Conservation (phyloP, 2,888 invertebrate species). For the Metellina segmentata region DNA sequence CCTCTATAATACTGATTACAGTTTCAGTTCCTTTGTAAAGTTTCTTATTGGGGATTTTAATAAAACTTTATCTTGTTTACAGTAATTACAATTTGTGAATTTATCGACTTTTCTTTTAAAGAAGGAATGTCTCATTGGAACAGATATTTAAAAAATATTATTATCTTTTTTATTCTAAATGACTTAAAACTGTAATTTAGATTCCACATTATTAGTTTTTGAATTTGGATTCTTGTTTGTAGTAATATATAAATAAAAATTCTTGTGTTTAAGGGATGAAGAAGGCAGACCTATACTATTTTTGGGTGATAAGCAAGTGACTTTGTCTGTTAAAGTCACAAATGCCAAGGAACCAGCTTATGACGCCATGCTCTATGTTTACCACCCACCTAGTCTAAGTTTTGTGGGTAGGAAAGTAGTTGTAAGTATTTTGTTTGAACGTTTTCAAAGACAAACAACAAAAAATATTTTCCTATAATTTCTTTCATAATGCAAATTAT, state of each 20-base stretch:
- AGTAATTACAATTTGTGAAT: no score
- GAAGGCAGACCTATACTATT: constrained; percentile 80
- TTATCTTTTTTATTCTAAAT: background rate
- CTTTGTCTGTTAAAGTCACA: constrained; percentile 88
- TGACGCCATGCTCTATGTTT: constrained; percentile 90
- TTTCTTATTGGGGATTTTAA: no score
- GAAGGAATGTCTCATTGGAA: background rate
- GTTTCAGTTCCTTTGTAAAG: no score
- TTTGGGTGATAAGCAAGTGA: constrained; percentile 89
- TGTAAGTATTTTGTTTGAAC: constrained; percentile 47
- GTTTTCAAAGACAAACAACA: background rate
- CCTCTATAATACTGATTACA: no score
- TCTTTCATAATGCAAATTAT: no score
- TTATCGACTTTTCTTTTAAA: no score
- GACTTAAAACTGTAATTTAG: background rate
- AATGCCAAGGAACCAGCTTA: constrained; percentile 94
- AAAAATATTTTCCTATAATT: background rate
- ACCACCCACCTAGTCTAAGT: constrained; percentile 88
- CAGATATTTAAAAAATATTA: constrained; percentile 1
- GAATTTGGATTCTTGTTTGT: background rate
- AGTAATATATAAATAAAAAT: background rate
- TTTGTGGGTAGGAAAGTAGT: constrained; percentile 85
- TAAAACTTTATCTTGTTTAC: no score
- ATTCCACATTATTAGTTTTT: background rate
- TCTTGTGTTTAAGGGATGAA: constrained; percentile 72